A percentile compares a stretch with the other conserved stretches of the same genome.
Conservation (phyloP, 2,888 invertebrate genomes). For the Lasioglossum malachurum region DNA sequence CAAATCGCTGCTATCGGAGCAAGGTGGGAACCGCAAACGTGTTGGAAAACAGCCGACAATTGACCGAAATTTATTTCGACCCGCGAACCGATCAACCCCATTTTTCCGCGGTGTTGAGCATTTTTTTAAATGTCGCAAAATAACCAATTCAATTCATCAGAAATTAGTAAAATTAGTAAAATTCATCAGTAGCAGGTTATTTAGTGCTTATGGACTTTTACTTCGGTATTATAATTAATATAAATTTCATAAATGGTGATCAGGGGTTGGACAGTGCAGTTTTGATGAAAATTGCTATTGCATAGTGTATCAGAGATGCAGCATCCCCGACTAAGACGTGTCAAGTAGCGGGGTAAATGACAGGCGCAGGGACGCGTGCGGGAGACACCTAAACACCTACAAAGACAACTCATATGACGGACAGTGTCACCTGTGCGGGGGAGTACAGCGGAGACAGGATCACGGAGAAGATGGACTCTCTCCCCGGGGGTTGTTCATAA, state of each 20-base stretch:
- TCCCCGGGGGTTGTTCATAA: constrained; percentile 71
- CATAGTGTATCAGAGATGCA: not conserved
- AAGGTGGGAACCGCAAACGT: not conserved
- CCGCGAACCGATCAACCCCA: not conserved
- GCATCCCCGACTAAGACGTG: not conserved
- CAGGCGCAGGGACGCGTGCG: constrained; percentile 42
- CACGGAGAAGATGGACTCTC: constrained; percentile 43
- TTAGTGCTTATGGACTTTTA: no score
- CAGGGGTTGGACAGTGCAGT: no score
- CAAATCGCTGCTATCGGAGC: constrained; percentile 19
- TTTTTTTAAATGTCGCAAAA: not conserved
- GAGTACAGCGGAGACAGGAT: constrained; percentile 17
- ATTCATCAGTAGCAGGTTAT: no score
- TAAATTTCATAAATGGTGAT: not conserved
- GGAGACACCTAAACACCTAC: constrained; percentile 33
- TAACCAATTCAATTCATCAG: not conserved
- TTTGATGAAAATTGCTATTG: not conserved
- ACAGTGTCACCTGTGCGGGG: constrained; percentile 34
- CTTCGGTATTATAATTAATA: not conserved
- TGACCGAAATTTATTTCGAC: not conserved
- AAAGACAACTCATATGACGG: constrained; percentile 43
- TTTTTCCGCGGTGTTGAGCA: not conserved
- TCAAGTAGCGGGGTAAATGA: constrained; percentile 18
- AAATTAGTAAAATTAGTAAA: no score
- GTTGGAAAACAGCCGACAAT: not conserved